Conservation (phyloP, 2,888 invertebrate species). For the Xestia sexstrigata region DNA sequence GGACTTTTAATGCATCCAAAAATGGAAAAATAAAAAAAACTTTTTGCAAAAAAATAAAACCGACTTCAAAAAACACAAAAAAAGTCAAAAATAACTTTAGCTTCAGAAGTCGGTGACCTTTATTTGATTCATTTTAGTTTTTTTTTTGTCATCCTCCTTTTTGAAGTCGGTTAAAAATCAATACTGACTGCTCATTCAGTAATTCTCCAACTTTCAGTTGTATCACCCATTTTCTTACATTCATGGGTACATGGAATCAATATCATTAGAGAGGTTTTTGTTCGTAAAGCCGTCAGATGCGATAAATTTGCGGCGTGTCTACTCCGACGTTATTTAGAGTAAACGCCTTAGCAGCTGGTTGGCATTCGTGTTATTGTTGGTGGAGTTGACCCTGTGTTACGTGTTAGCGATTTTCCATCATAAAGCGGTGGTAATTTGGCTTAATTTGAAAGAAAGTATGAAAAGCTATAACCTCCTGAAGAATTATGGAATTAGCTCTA, state of each 20-base stretch:
- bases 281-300: slow-evolving; percentile 62
- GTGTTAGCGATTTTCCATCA: background rate
- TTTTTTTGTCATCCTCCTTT: no score
- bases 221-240: background rate
- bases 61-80: no score
- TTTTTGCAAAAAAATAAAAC: no score
- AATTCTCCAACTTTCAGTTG: background rate
- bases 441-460: background rate
- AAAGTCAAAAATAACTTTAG: no score
- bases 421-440: background rate
- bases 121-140: no score
- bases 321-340: slow-evolving; percentile 66
- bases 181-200: no score
- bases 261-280: slow-evolving; percentile 71
- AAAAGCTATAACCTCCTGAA: background rate
- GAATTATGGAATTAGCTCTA: background rate
- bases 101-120: no score
- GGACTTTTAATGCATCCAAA: background rate
- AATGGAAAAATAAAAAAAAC: no score
- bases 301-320: slow-evolving; percentile 70
- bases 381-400: background rate
- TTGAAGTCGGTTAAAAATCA: no score
- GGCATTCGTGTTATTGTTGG: slow-evolving; percentile 13
- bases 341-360: slow-evolving; percentile 63
- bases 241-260: slow-evolving; percentile 50